Percentiles rank a stretch among this genome's conserved stretches.
phyloP scores from a whole-genome alignment of 2,888 invertebrate species.

The Aporophyla nigra region DNA sequence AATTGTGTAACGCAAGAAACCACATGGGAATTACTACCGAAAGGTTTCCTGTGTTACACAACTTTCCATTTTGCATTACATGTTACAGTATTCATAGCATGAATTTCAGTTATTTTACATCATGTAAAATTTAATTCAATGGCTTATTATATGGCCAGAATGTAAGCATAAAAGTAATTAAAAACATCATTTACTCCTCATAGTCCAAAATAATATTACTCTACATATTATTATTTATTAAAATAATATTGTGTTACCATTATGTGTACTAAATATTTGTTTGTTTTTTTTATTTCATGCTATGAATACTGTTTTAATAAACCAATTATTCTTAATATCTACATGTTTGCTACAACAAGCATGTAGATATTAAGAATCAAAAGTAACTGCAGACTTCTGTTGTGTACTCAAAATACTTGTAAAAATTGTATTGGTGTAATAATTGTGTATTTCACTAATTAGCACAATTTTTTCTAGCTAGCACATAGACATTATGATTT shows the following conservation, averaged over 20 bases:
- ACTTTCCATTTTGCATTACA: slow-evolving; percentile 34
- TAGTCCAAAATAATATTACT: neutral
- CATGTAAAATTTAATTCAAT: neutral
- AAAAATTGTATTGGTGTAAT: slow-evolving; percentile 33
- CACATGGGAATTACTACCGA: slow-evolving; percentile 22
- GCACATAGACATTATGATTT: slow-evolving; percentile 69
- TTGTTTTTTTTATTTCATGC: slow-evolving; percentile 68
- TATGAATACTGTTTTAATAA: slow-evolving; percentile 73
- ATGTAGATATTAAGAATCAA: slow-evolving; percentile 51
- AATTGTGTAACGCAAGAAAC: slow-evolving; percentile 66
- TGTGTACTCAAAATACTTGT: slow-evolving; percentile 22
- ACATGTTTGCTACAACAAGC: slow-evolving; percentile 47
- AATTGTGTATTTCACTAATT: slow-evolving; percentile 58
- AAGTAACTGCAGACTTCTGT: slow-evolving; percentile 10
- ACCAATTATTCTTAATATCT: slow-evolving; percentile 36
- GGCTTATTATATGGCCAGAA: neutral
- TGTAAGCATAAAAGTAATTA: neutral
- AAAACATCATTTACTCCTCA: neutral
- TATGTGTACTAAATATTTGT: neutral
- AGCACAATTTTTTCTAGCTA: slow-evolving; percentile 80
- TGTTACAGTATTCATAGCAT: slow-evolving; percentile 75
- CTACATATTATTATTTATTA: too few relatives aligned
- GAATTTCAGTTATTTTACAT: slow-evolving; percentile 52
- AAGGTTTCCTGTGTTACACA: slow-evolving; percentile 69
- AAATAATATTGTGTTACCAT: neutral